Base-by-base conservation (phyloP, 1,140 invertebrate genomes). In the Trachelipus rathkii region DNA sequence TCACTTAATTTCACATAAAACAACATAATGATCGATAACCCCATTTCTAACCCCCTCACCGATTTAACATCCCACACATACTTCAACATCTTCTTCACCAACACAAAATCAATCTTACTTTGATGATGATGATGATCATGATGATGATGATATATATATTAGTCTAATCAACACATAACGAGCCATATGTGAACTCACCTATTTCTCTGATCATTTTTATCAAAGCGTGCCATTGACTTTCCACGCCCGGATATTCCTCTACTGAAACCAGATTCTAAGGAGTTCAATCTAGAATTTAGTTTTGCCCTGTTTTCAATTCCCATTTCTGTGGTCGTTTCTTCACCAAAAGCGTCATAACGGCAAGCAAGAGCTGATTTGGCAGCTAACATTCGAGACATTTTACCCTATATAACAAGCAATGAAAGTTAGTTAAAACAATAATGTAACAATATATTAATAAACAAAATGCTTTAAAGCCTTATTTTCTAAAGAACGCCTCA, bases 351-450 rank as follows among this genome's bases (percentile, higher is more conserved):
- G 87, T 99, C 98, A 0, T 98, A 92, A 82, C 98, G 89, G 0
- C 93, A 94, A 0, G 95, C 95, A 10, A 99, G 85, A 0, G 97
- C 88, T 1, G 95, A 92, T 85, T 99, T 99, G 0, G 96, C 95
- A 19, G 97, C 97, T 78, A 99, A 87, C 90, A 98, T 98, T 83
- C 98, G 88, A 0, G 97, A 96, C 87, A 97, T 95, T 88, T 97
- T 91, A 74, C 83, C 81, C 80, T 81, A 45, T 66, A 70, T 44
- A 23, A 75, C 13, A 24, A 23, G 21, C 71, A 71, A 19, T 45
- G 7, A 21, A 74, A 21, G 69, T 73, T 11, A 4, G 43, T 11
- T 75, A 33, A 45, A 78, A 72, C 68, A 73, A 66, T 19, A 46
- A n/a, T 44, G 15, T 24, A 79, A 81, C 15, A 60, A 13, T 24